Conservation (phyloP, 2,797 vertebrate genomes). For the Calcarius lapponicus region DNA sequence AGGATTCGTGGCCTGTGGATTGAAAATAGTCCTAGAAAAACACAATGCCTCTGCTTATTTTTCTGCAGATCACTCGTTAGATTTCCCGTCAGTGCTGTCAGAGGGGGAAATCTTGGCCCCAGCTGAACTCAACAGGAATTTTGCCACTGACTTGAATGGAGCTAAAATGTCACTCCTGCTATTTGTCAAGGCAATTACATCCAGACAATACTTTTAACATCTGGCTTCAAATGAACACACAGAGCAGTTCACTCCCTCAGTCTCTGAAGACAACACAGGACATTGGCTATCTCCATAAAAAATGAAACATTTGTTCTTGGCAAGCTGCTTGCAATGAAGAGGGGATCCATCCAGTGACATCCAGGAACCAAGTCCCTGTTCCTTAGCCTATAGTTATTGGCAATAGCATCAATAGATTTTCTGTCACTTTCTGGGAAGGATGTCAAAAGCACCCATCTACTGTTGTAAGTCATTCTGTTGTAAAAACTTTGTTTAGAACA, state of each 20-base stretch:
- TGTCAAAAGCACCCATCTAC: conserved; percentile 37
- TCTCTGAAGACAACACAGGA: conserved; percentile 8
- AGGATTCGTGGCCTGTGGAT: neutral
- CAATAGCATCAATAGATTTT: neutral
- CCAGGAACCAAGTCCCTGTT: neutral
- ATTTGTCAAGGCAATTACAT: conserved; percentile 55
- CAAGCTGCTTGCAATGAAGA: neutral
- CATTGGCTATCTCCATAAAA: conserved; percentile 1
- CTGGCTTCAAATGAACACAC: conserved; percentile 34
- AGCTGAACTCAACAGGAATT: conserved; percentile 51
- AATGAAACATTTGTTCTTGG: neutral
- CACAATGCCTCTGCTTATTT: neutral
- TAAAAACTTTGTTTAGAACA: conserved; percentile 34
- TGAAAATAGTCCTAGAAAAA: conserved; percentile 28
- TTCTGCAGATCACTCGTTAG: neutral
- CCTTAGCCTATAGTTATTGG: neutral
- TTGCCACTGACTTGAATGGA: conserved; percentile 44
- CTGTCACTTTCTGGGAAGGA: conserved; percentile 23
- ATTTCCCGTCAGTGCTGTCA: neutral
- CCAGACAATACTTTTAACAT: conserved; percentile 61
- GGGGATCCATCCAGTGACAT: neutral
- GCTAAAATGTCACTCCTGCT: conserved; percentile 61
- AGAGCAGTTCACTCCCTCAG: neutral
- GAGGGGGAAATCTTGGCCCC: conserved; percentile 37
- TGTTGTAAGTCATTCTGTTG: conserved; percentile 12